A percentile compares a stretch with the other conserved stretches of the same genome.
phyloP scores from a whole-genome alignment of 1,140 invertebrate genomes.

The Akabosia matsudoensis region DNA sequence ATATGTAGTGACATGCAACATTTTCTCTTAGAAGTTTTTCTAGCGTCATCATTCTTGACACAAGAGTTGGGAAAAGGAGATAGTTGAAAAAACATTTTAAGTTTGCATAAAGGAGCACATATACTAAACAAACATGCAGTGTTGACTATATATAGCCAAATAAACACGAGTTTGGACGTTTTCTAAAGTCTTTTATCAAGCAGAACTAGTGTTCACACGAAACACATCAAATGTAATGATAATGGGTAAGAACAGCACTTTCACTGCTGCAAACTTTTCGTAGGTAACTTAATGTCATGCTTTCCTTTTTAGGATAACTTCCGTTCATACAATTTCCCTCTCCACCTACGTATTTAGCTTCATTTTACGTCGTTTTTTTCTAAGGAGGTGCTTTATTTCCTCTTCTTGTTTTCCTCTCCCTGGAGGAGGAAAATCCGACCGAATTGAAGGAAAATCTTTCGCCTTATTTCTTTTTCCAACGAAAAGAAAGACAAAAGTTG shows the following conservation, averaged over 20 bases:
- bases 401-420: constrained; percentile 8
- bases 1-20: no score
- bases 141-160: no score
- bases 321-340: background rate
- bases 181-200: no score
- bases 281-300: no score
- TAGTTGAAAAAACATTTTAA: background rate
- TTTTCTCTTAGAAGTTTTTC: background rate
- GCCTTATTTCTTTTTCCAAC: no score
- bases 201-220: background rate
- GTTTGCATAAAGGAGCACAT: background rate
- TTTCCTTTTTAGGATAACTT: background rate
- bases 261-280: no score
- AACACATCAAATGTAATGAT: background rate
- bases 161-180: no score
- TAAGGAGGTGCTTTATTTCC: constrained; percentile 19
- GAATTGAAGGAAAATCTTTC: constrained; percentile 19
- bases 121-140: background rate
- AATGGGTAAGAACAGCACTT: background rate
- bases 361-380: background rate
- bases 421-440: constrained; percentile 1
- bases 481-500: background rate
- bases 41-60: background rate
- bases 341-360: background rate
- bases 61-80: background rate